These are phyloP conservation scores for Parthenolecanium corni DNA, from an alignment of 2,888 invertebrate species.

Conservation along the genomic window DNA sequence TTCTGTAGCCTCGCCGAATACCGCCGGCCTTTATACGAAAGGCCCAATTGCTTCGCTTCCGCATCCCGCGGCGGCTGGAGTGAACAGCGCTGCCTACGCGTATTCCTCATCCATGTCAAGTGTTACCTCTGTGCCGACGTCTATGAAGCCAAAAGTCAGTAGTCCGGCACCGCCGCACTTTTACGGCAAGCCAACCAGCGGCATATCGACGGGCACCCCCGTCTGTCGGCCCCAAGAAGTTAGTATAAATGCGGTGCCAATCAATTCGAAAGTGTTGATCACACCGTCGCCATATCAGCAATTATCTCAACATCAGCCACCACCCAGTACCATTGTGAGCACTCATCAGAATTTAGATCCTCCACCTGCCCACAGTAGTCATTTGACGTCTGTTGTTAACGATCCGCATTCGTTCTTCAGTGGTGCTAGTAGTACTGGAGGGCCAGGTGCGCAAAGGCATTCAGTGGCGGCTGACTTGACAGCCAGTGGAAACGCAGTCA, in stretches of 20 bases:
- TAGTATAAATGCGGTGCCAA: conserved; percentile 41
- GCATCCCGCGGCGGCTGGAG: neutral
- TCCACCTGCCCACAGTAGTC: conserved; percentile 44
- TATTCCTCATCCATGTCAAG: neutral
- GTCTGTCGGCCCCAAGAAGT: conserved; percentile 42
- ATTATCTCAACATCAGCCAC: conserved; percentile 41
- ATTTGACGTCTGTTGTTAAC: conserved; percentile 26
- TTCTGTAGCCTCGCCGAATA: too few species aligned
- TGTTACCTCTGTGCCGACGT: conserved; percentile 31
- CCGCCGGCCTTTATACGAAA: too few species aligned
- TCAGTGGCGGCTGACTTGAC: too few species aligned
- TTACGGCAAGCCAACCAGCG: conserved; percentile 54
- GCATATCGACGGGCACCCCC: conserved; percentile 48
- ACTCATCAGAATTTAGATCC: conserved; percentile 37
- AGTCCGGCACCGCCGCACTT: conserved; percentile 66
- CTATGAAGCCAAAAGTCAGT: conserved; percentile 55
- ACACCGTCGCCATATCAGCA: conserved; percentile 46
- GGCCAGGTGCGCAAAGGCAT: too few species aligned
- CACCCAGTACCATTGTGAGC: conserved; percentile 31
- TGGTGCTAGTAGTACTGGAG: too few species aligned
- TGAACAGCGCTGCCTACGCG: neutral
- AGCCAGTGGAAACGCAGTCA: neutral
- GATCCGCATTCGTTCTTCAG: neutral
- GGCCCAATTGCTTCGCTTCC: neutral
- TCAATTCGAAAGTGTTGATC: conserved; percentile 47